Base-by-base conservation (phyloP, 2,888 invertebrate genomes). In the Chouioia cunea region DNA sequence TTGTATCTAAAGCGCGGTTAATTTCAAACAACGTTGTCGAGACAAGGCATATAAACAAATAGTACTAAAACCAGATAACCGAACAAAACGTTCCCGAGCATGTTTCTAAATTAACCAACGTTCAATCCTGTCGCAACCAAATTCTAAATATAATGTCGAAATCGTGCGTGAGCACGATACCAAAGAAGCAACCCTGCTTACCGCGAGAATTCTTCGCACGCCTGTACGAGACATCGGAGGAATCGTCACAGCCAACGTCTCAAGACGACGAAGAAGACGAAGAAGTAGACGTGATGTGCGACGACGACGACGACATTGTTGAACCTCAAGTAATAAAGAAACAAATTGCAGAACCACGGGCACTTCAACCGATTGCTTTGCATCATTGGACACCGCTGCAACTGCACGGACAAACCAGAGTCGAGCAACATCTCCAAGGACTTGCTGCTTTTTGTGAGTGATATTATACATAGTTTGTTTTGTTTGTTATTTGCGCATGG, bases 191-290 rank as follows among this genome's bases (percentile, higher is more conserved):
- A 14, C 73, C 73, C 4, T 73, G 59, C 12, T 22, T 59, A 3
- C 73, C 73, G 0, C 70, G 73, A 8, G 73, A 73, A 48, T 73
- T 73, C 46, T 73, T 73, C 27, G 73, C 69, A 0, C 66, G 69
- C 1, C 66, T 73, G 10, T 73, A 73, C 66, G 73, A 65, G 48
- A 4, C 23, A 36, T n/a, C 46, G 20, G 46, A 12, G n/a, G 44
- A 12, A 4, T 18, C 20, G 22, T 14, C 59, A 47, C 46, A 46
- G 27, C 53, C 36, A 44, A 69, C 10, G 52, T 27, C 16, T 22
- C 36, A 53, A 1, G 59, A 59, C 6, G 59, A 50, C 2, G 59
- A 66, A 20, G 64, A 66, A 18, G 63, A 65, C 18, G 65, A 60
- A 14, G 68, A 65, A 15, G 65, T 68, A 15, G 60, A 68, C 27